phyloP scores from a whole-genome alignment of 2,797 vertebrate genomes.

The Rhadinocentrus ornatus region DNA sequence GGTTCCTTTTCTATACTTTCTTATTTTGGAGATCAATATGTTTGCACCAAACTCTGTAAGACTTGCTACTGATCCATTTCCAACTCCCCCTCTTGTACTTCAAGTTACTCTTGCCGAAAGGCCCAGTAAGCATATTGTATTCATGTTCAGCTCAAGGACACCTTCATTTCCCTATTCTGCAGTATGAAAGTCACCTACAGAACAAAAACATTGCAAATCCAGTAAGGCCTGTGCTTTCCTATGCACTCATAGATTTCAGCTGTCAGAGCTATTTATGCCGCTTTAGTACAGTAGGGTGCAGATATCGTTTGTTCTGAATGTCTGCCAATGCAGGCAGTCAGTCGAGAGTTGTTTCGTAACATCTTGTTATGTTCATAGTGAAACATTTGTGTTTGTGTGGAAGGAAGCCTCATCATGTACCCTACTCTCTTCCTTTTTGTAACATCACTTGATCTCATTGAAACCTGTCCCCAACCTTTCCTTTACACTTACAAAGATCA shows the following conservation, averaged over 20 bases:
- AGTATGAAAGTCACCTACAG: constrained; percentile 49
- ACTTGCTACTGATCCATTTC: constrained; percentile 54
- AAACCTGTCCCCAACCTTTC: constrained; percentile 32
- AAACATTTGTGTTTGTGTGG: constrained; percentile 22
- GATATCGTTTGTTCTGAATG: constrained; percentile 34
- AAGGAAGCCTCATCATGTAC: constrained; percentile 15
- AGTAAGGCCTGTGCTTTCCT: constrained; percentile 16
- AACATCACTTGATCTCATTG: constrained; percentile 47
- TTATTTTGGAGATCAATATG: constrained; percentile 55
- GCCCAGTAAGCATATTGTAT: constrained; percentile 22
- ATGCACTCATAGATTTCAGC: constrained; percentile 16
- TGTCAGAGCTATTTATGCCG: constrained; percentile 37
- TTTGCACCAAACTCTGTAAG: constrained; percentile 51
- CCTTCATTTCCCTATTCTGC: constrained; percentile 41
- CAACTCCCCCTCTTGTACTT: constrained; percentile 26
- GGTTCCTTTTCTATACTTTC: constrained; percentile 33
- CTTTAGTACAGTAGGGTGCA: constrained; percentile 1
- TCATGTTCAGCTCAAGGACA: constrained; percentile 62
- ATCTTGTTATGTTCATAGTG: constrained; percentile 16
- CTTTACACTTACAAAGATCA: constrained; percentile 54
- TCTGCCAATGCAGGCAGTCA: constrained; percentile 35
- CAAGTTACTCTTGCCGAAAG: constrained; percentile 20
- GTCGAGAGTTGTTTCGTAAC: constrained; percentile 28
- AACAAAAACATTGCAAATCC: constrained; percentile 45
- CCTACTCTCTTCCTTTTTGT: constrained; percentile 15